Conservation (phyloP, 64 coral and sea anemone species). For the Anthopleura sola region DNA sequence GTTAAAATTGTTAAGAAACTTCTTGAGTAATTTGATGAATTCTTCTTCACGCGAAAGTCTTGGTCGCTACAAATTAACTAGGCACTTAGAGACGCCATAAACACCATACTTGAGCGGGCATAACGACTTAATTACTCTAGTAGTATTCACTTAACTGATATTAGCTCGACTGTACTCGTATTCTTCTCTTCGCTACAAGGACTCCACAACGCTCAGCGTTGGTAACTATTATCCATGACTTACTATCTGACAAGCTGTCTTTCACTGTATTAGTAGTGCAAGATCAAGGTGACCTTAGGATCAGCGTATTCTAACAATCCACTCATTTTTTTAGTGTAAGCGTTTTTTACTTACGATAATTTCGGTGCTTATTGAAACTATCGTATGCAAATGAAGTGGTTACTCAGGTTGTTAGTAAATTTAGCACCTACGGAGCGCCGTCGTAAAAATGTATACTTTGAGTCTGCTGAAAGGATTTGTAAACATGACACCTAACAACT, state of each 20-base stretch:
- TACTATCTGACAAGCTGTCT: background rate
- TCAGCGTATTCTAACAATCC: background rate
- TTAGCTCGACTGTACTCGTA: background rate
- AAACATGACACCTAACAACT: background rate
- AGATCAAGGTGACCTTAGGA: background rate
- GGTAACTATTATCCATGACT: background rate
- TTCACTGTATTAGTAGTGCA: background rate
- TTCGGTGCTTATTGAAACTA: background rate
- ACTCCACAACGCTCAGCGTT: background rate
- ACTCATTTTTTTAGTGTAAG: background rate
- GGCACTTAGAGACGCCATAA: background rate
- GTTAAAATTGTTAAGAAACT: background rate
- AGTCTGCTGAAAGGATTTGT: background rate
- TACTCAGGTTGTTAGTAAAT: background rate
- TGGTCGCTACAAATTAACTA: background rate
- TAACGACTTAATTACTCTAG: background rate
- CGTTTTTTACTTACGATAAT: background rate
- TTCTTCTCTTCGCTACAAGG: background rate
- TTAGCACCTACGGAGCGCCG: slow-evolving; percentile 11
- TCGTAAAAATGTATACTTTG: background rate
- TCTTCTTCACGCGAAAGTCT: slow-evolving; percentile 3
- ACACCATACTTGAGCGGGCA: background rate
- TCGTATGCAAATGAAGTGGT: slow-evolving; percentile 1
- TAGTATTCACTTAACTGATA: background rate
- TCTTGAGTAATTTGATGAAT: slow-evolving; percentile 9